Percentiles rank a stretch among this genome's conserved stretches.
phyloP scores from a whole-genome alignment of 2,113 vertebrate genomes.

The Hoplias malabaricus region DNA sequence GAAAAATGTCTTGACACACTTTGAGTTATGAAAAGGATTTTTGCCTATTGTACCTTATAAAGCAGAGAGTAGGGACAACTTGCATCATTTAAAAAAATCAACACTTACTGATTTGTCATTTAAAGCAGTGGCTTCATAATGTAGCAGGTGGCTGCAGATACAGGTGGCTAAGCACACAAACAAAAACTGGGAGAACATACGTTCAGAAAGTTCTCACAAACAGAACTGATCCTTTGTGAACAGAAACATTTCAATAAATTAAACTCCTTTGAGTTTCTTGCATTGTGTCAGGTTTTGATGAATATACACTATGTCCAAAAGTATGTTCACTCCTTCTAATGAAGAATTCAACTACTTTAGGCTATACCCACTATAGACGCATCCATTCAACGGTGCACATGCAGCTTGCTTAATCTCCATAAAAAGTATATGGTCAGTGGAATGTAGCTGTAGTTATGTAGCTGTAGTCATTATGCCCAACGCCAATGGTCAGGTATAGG shows the following conservation, averaged over 20 bases:
- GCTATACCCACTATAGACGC: too few relatives aligned
- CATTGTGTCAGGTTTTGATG: neutral
- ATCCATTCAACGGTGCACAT: too few relatives aligned
- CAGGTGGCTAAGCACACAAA: neutral
- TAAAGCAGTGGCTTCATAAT: neutral
- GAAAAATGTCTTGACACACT: neutral
- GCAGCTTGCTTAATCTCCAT: too few relatives aligned
- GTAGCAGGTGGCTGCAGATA: neutral
- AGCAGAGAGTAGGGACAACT: neutral
- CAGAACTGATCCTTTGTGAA: neutral
- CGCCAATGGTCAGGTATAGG: too few relatives aligned
- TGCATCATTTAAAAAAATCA: neutral
- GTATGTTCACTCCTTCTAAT: too few relatives aligned
- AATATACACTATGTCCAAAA: too few relatives aligned
- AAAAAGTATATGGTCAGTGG: too few relatives aligned
- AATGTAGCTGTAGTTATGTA: too few relatives aligned
- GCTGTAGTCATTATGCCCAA: too few relatives aligned
- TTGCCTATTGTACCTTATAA: neutral
- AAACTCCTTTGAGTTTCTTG: neutral
- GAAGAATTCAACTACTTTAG: too few relatives aligned
- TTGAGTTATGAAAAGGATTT: neutral
- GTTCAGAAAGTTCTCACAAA: neutral
- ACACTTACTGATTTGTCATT: neutral
- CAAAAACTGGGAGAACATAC: neutral
- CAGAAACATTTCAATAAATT: neutral